Conservation (phyloP, 1,140 invertebrate genomes). For the Druon quercuslanigerum region DNA sequence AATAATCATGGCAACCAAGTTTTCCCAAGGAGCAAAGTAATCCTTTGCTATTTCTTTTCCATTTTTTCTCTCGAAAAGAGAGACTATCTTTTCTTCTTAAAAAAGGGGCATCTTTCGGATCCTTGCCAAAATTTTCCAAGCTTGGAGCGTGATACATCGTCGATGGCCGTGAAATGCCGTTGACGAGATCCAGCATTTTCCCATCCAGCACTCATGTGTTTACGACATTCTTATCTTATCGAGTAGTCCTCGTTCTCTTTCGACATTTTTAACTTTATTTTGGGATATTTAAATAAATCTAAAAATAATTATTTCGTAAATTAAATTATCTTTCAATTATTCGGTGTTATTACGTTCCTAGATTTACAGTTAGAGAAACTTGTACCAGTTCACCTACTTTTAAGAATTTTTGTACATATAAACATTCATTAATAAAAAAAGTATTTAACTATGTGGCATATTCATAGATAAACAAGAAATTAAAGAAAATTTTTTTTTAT, state of each 20-base stretch:
- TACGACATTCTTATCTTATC: neutral
- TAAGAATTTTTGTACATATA: no score
- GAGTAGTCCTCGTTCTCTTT: constrained; percentile 22
- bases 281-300: neutral
- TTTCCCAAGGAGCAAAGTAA: constrained; percentile 66
- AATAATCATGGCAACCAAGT: constrained; percentile 61
- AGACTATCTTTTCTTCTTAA: constrained; percentile 44
- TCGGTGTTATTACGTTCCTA: neutral
- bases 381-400: no score
- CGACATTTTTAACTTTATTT: constrained; percentile 28
- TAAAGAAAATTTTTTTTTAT: no score
- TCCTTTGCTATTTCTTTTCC: constrained; percentile 60
- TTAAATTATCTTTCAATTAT: neutral
- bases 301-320: neutral
- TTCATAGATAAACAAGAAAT: no score
- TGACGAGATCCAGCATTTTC: constrained; percentile 65
- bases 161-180: constrained; percentile 63
- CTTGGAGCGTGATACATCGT: constrained; percentile 49
- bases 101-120: constrained; percentile 49
- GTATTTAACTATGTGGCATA: no score
- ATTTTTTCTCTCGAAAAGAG: constrained; percentile 52
- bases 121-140: constrained; percentile 46
- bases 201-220: neutral
- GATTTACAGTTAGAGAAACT: no score
- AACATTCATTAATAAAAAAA: no score